phyloP scores from a whole-genome alignment of 2,113 vertebrate species.

The Ariopsis seemanni region DNA sequence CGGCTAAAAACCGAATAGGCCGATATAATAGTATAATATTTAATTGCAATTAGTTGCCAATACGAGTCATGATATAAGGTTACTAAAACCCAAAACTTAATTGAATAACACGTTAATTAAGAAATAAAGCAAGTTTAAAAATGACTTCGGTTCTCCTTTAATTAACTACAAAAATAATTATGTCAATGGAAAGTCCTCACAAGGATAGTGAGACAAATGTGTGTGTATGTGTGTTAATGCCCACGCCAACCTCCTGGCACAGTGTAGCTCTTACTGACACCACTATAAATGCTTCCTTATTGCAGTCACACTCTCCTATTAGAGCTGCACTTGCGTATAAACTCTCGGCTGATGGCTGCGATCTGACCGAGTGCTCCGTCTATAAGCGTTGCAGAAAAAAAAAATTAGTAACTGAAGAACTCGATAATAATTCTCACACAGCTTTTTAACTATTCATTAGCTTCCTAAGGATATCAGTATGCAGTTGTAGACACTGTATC shows the following conservation, averaged over 20 bases:
- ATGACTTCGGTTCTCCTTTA: too few relatives aligned
- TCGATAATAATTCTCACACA: background rate
- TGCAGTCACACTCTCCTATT: conserved; percentile 48
- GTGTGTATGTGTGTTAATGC: conserved; percentile 30
- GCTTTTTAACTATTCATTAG: background rate
- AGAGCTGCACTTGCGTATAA: conserved; percentile 35
- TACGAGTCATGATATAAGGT: too few relatives aligned
- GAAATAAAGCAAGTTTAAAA: too few relatives aligned
- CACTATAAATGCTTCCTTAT: conserved; percentile 51
- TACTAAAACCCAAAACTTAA: too few relatives aligned
- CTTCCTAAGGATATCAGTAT: background rate
- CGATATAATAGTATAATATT: too few relatives aligned
- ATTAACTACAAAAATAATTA: too few relatives aligned
- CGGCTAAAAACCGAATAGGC: too few relatives aligned
- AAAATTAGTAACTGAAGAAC: background rate
- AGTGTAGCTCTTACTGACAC: conserved; percentile 34
- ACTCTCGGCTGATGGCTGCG: conserved; percentile 21
- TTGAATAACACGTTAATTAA: too few relatives aligned
- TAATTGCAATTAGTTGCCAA: too few relatives aligned
- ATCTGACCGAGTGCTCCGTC: background rate
- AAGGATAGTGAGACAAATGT: background rate
- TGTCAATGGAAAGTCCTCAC: too few relatives aligned
- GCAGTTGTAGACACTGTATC: background rate
- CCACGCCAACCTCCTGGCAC: conserved; percentile 45
- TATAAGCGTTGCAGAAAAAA: background rate